Percentiles rank a stretch among this genome's conserved stretches.
Conservation (phyloP, 2,888 invertebrate genomes). For the Scaeva pyrastri region DNA sequence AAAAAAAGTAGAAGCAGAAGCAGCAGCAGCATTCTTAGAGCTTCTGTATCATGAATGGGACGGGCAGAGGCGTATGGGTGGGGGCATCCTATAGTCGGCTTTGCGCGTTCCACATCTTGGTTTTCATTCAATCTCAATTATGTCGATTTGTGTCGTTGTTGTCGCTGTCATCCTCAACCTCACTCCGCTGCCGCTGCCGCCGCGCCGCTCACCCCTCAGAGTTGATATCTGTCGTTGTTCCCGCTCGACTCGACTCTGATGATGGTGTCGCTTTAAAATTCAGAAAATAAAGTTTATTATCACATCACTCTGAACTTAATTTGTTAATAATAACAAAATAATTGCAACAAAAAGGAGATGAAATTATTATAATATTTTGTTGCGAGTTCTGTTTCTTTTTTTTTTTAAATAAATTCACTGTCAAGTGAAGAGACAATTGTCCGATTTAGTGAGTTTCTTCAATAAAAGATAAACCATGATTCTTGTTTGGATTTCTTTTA, state of each 20-base stretch:
- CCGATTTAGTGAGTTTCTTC: conserved; percentile 38
- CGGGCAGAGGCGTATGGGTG: not conserved
- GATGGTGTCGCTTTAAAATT: conserved; percentile 1
- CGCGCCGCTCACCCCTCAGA: not conserved
- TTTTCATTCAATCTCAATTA: conserved; percentile 75
- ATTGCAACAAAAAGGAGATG: conserved; percentile 5
- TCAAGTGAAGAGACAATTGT: conserved; percentile 50
- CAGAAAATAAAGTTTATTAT: conserved; percentile 61
- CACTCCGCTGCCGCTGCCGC: too few relatives aligned
- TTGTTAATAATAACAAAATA: conserved; percentile 63
- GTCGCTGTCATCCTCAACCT: conserved; percentile 2
- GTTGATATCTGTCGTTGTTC: not conserved
- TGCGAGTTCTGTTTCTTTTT: not conserved
- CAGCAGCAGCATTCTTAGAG: conserved; percentile 68
- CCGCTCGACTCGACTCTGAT: not conserved
- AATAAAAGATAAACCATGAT: conserved; percentile 9
- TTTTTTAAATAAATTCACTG: conserved; percentile 52
- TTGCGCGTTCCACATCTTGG: conserved; percentile 71
- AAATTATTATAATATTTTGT: conserved; percentile 9
- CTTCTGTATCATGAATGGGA: conserved; percentile 41
- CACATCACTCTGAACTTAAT: conserved; percentile 64
- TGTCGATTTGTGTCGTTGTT: conserved; percentile 70
- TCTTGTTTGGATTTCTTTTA: conserved; percentile 9
- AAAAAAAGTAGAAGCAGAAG: not conserved
- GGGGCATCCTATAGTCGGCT: conserved; percentile 30